phyloP scores from a whole-genome alignment of 1,140 invertebrate species.

The Bombus sibiricus region DNA sequence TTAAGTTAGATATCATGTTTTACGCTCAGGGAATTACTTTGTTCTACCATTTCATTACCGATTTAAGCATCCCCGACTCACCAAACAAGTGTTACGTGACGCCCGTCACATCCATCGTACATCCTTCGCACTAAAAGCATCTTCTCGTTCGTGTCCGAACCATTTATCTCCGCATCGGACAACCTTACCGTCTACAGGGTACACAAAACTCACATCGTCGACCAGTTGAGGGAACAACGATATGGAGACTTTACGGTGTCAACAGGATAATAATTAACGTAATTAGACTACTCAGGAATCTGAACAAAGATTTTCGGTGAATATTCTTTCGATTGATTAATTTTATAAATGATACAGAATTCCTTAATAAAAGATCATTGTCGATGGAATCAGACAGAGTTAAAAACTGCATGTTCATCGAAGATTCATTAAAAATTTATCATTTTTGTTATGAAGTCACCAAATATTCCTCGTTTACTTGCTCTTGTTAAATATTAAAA shows the following conservation, averaged over 20 bases:
- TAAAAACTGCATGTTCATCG: too few species aligned
- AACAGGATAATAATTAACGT: background rate
- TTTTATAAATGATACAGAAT: background rate
- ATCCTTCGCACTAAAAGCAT: slow-evolving; percentile 22
- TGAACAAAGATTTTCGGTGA: background rate
- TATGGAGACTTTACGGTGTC: background rate
- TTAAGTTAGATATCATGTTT: background rate
- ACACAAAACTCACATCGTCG: background rate
- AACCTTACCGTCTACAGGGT: background rate
- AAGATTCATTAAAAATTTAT: too few species aligned
- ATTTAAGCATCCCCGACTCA: slow-evolving; percentile 11
- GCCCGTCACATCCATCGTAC: slow-evolving; percentile 30
- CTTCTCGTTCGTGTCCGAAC: slow-evolving; percentile 19
- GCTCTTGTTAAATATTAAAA: too few species aligned
- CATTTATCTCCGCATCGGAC: slow-evolving; percentile 34
- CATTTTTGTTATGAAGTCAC: too few species aligned
- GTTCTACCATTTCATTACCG: slow-evolving; percentile 3
- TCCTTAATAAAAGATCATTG: too few species aligned
- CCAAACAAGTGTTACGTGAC: slow-evolving; percentile 34
- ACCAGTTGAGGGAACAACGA: background rate
- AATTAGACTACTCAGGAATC: background rate
- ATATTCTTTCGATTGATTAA: background rate
- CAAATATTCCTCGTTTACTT: too few species aligned
- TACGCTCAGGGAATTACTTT: background rate
- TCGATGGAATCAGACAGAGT: too few species aligned